Evolutionary conservation across 1,140 invertebrate species (phyloP).

Genomic region (Lepeophtheirus salmonis): DNA sequence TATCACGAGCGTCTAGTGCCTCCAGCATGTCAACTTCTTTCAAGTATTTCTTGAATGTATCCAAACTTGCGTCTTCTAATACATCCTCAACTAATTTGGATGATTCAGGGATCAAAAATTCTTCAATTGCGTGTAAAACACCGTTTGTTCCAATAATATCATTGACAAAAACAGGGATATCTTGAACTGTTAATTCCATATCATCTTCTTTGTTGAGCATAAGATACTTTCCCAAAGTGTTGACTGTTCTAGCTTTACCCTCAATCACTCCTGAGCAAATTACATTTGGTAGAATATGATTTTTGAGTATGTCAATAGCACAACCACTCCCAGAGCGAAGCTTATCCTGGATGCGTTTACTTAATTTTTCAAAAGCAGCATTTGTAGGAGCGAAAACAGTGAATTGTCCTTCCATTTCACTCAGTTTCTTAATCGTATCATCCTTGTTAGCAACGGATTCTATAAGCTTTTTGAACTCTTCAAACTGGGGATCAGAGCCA

Average conservation of each 20-base stretch:
- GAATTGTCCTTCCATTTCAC: slow-evolving; percentile 28
- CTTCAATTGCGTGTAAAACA: slow-evolving; percentile 35
- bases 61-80: slow-evolving; percentile 28
- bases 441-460: slow-evolving; percentile 24
- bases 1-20: slow-evolving; percentile 27
- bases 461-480: slow-evolving; percentile 31
- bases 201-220: slow-evolving; percentile 34
- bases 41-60: slow-evolving; percentile 28
- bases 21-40: slow-evolving; percentile 28
- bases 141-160: slow-evolving; percentile 38
- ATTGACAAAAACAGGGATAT: slow-evolving; percentile 28
- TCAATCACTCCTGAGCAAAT: slow-evolving; percentile 41
- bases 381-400: slow-evolving; percentile 37
- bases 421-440: slow-evolving; percentile 26
- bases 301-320: slow-evolving; percentile 32
- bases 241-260: slow-evolving; percentile 34
- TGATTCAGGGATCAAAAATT: slow-evolving; percentile 33
- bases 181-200: slow-evolving; percentile 31
- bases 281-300: slow-evolving; percentile 43
- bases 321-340: slow-evolving; percentile 27
- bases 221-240: slow-evolving; percentile 33
- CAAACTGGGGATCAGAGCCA: slow-evolving; percentile 30
- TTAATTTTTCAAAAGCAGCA: slow-evolving; percentile 31
- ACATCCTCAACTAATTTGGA: slow-evolving; percentile 26
- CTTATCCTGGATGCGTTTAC: slow-evolving; percentile 24